Percentiles rank a stretch among this genome's conserved stretches.
Conservation (phyloP, 2,888 invertebrate genomes). For the Drosophila helvetica region DNA sequence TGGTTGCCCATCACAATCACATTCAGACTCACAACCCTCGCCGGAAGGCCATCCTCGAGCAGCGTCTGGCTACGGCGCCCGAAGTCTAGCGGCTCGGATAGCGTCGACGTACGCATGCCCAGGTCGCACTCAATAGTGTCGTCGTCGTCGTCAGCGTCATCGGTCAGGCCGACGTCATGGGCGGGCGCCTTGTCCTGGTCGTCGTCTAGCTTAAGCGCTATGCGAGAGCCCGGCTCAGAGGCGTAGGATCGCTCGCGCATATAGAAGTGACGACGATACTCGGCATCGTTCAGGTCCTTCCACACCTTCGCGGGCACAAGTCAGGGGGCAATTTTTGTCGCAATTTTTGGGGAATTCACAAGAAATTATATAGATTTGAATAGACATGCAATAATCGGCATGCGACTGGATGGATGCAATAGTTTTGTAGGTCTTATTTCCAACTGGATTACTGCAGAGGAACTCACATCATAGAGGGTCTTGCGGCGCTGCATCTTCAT, state of each 20-base stretch:
- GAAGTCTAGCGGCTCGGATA: constrained; percentile 78
- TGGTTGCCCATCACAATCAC: constrained; percentile 39
- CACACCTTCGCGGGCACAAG: constrained; percentile 74
- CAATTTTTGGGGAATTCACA: constrained; percentile 53
- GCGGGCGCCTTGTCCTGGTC: constrained; percentile 52
- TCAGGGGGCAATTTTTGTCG: constrained; percentile 28
- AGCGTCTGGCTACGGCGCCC: constrained; percentile 68
- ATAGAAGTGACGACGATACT: constrained; percentile 81
- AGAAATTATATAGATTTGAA: constrained; percentile 46
- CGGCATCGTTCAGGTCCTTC: constrained; percentile 82
- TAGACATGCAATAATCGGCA: constrained; percentile 48
- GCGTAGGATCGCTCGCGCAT: constrained; percentile 83
- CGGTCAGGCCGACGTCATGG: constrained; percentile 44
- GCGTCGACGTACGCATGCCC: constrained; percentile 75
- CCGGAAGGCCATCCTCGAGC: constrained; percentile 47
- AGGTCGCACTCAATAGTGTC: constrained; percentile 70
- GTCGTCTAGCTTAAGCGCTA: constrained; percentile 79
- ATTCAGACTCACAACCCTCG: constrained; percentile 64
- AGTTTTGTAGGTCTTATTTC: not conserved
- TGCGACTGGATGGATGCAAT: constrained; percentile 6
- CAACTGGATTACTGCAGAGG: not conserved
- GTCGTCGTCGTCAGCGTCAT: constrained; percentile 55
- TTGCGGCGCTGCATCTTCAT: constrained; percentile 83
- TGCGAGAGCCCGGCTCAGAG: constrained; percentile 82
- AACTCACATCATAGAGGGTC: constrained; percentile 82